Evolutionary conservation across 2,888 invertebrate species (phyloP), one percentile per base, ranked within the genome.

Genomic region (Cerastoderma edule): DNA sequence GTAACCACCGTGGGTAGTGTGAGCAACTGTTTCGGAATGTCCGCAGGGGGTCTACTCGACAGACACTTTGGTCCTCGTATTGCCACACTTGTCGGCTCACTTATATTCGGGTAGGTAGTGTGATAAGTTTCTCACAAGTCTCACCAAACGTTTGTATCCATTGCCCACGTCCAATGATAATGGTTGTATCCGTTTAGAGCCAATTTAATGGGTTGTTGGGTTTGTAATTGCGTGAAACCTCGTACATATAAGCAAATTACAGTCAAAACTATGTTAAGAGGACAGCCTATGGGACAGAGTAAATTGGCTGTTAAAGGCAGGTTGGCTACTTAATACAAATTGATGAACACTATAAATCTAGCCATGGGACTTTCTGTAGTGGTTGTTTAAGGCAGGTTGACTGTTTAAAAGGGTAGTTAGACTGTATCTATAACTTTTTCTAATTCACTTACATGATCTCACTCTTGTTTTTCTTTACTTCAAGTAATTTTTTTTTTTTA

Each of bases 21-120:
- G 67, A 87, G 89, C 24, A 91, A 91, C 81, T 92, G 92, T 5
- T 33, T 85, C 16, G 83, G 88, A 32, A 92, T 92, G 90, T 83
- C 85, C 13, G 32, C 89, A 30, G 91, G 91, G 1, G 92, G 93
- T 0, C 19, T 90, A 1, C 60, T 93, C 54, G 90, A 91, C 65
- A 74, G 77, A 54, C 80, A 79, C 48, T 67, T 91, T 33, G 92
- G 92, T 3, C 85, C 90, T 3, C 75, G 89, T 57, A 54, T 88
- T 1, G 87, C 90, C 6, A 86, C 88, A 39, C 78, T 89, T 6
- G 32, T 89, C 5, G 92, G 92, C 6, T 85, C 87, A 22, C 68
- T 85, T 44, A 76, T 90, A 1, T 89, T 91, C 75, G 90, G 90
- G 91, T 91, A 77, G 1, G 24, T 57, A 30, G 13, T 57, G 19